Percentiles rank a stretch among this genome's conserved stretches.
Evolutionary conservation across 2,113 vertebrate species (phyloP).

Genomic region (Porphyrio hochstetteri): DNA sequence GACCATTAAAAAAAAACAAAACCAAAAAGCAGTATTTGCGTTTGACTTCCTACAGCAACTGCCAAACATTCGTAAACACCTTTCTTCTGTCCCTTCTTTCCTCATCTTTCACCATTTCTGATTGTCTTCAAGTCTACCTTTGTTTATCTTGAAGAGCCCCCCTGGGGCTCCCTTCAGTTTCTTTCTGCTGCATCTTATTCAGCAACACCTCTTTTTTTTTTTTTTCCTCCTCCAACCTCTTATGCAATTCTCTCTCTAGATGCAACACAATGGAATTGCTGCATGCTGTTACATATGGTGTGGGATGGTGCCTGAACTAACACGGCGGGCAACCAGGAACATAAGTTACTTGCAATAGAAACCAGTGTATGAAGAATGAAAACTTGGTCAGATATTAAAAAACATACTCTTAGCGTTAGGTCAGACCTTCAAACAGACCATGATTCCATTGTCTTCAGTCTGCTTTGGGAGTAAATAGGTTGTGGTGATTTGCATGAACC

Average conservation of each 20-base stretch:
- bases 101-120: background rate
- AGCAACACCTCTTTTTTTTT: background rate
- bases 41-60: background rate
- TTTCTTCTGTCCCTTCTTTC: background rate
- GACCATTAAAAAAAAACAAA: background rate
- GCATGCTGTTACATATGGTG: rapidly evolving
- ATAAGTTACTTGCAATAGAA: background rate
- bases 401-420: background rate
- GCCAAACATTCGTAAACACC: background rate
- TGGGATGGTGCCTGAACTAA: background rate
- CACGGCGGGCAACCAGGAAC: background rate
- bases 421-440: background rate
- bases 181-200: background rate
- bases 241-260: background rate
- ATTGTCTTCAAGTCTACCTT: background rate
- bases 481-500: background rate
- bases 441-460: background rate
- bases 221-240: background rate
- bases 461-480: background rate
- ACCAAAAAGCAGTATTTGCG: background rate
- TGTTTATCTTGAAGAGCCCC: background rate
- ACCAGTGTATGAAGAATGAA: background rate
- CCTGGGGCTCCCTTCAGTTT: background rate
- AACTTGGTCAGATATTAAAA: background rate
- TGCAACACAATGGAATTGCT: background rate